Percentiles rank a stretch among this genome's conserved stretches.
Evolutionary conservation across 2,113 vertebrate genomes (phyloP).

Genomic region (Tricholaema leucomelas): DNA sequence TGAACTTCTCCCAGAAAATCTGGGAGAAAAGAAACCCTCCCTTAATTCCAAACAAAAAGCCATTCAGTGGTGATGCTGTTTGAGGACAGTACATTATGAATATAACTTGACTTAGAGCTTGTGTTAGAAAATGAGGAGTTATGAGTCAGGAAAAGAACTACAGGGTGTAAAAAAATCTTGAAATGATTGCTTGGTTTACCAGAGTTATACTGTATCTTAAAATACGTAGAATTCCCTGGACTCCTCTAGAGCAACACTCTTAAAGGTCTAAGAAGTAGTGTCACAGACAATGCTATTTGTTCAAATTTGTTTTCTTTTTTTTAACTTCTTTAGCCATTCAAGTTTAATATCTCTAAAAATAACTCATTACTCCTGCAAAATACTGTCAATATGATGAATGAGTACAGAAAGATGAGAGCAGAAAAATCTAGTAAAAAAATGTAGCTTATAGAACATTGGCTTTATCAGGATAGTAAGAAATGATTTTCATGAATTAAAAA

Average conservation of each 20-base stretch:
- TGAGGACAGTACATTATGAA: not conserved
- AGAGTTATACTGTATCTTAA: not conserved
- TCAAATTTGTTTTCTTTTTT: not conserved
- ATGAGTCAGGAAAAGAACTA: not conserved
- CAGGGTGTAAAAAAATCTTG: not conserved
- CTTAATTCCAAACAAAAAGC: constrained; percentile 34
- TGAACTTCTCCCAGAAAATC: not conserved
- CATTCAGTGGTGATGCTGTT: not conserved
- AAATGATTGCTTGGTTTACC: not conserved
- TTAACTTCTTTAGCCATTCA: not conserved
- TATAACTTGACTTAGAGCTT: constrained; percentile 1
- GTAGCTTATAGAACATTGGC: not conserved
- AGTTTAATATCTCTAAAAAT: not conserved
- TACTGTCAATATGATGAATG: constrained; percentile 31
- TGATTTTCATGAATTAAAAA: not conserved
- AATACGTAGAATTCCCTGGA: not conserved
- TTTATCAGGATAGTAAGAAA: not conserved
- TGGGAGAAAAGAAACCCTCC: not conserved
- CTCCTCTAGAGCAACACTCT: not conserved
- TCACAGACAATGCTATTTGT: not conserved
- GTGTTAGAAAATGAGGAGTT: constrained; percentile 5
- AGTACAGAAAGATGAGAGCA: not conserved
- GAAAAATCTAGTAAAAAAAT: not conserved
- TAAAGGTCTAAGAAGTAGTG: not conserved
- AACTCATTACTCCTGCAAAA: not conserved